Evolutionary conservation across 2,113 vertebrate species (phyloP).

Genomic region (Ctenomys sociabilis): DNA sequence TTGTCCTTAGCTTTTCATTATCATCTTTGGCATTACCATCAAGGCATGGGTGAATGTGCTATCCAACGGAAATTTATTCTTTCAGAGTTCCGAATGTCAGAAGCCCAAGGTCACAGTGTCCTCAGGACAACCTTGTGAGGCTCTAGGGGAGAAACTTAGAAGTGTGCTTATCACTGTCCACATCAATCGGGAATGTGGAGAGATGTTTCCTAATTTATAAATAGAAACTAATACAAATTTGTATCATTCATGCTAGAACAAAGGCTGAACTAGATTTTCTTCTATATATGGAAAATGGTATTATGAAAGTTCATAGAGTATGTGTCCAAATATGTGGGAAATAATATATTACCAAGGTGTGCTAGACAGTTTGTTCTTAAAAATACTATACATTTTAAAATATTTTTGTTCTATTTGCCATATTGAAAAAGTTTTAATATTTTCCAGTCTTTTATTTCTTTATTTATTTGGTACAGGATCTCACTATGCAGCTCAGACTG

Average conservation of each 20-base stretch:
- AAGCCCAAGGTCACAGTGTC: conserved; percentile 6
- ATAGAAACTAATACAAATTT: neutral
- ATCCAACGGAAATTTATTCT: neutral
- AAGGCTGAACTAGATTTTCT: neutral
- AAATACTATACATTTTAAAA: neutral
- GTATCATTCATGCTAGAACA: neutral
- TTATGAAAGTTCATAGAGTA: neutral
- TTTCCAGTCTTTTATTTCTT: too few species aligned
- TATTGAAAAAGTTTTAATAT: neutral
- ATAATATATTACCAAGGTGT: neutral
- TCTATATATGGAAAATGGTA: neutral
- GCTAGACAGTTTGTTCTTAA: neutral
- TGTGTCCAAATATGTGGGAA: neutral
- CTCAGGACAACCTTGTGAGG: neutral
- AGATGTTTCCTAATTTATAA: neutral
- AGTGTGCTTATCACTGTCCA: neutral
- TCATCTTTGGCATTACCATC: neutral
- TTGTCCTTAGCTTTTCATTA: neutral
- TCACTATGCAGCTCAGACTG: too few species aligned
- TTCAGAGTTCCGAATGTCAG: neutral
- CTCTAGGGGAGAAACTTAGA: neutral
- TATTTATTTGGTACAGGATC: too few species aligned
- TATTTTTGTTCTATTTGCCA: neutral
- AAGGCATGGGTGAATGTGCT: neutral
- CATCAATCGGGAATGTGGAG: neutral